Conservation (phyloP, 2,888 invertebrate genomes). For the Furcula furcula region DNA sequence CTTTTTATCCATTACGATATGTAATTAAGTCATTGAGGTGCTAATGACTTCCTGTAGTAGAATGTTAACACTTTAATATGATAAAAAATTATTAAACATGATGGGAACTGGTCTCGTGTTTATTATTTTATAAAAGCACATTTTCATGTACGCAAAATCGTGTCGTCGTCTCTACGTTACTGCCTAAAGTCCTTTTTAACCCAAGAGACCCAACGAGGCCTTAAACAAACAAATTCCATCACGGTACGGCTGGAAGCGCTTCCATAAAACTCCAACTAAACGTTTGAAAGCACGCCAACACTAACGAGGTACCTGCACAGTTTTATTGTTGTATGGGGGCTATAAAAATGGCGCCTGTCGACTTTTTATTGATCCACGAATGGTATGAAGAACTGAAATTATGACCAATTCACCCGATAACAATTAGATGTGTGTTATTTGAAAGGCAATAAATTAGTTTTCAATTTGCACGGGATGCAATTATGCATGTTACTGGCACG, state of each 20-base stretch:
- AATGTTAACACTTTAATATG: background rate
- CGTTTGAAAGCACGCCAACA: slow-evolving; percentile 21
- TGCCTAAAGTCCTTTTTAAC: background rate
- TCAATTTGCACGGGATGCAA: slow-evolving; percentile 30
- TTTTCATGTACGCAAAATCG: background rate
- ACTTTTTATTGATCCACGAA: slow-evolving; percentile 34
- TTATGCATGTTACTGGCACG: slow-evolving; percentile 14
- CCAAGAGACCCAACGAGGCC: background rate
- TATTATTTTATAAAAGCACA: no score
- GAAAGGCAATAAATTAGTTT: slow-evolving; percentile 36
- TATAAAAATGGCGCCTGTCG: slow-evolving; percentile 47
- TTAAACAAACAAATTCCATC: background rate
- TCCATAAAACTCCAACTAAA: slow-evolving; percentile 9
- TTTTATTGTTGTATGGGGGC: slow-evolving; percentile 37
- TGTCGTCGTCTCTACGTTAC: background rate
- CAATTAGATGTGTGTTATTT: slow-evolving; percentile 45
- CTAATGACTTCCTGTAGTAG: background rate
- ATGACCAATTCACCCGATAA: slow-evolving; percentile 53
- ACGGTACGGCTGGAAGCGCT: background rate
- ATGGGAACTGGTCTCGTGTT: no score
- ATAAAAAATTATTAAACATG: background rate
- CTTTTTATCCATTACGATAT: no score
- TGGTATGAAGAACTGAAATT: slow-evolving; percentile 25
- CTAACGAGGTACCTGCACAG: slow-evolving; percentile 38
- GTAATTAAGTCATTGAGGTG: background rate